Percentiles rank a stretch among this genome's conserved stretches.
Conservation (phyloP, 2,113 vertebrate species). For the Dicentrarchus labrax region DNA sequence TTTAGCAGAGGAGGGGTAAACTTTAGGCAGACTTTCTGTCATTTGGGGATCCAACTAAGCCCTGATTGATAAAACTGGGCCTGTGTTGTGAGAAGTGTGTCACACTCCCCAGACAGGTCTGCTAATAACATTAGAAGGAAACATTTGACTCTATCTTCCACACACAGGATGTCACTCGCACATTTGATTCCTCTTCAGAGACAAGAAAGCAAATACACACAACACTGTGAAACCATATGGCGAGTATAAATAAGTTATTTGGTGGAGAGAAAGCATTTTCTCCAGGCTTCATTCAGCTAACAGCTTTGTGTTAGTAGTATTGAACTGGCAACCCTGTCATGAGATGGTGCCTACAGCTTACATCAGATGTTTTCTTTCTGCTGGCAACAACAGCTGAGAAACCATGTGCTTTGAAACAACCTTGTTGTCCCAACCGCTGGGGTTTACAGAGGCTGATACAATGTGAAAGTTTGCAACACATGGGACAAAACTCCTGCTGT, state of each 20-base stretch:
- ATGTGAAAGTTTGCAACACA: background rate
- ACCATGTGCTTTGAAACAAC: background rate
- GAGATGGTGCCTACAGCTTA: background rate
- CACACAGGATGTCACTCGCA: constrained; percentile 40
- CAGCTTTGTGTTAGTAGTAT: constrained; percentile 2
- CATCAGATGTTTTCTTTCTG: constrained; percentile 8
- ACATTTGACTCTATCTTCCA: constrained; percentile 37
- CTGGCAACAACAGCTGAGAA: constrained; percentile 4
- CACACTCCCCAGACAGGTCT: constrained; percentile 59
- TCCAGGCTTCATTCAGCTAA: constrained; percentile 3
- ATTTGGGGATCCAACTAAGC: constrained; percentile 50
- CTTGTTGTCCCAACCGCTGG: background rate
- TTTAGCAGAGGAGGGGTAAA: constrained; percentile 44
- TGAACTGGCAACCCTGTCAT: constrained; percentile 17
- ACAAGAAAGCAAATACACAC: constrained; percentile 30
- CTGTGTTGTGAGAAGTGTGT: constrained; percentile 58
- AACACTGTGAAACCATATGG: constrained; percentile 37
- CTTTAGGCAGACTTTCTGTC: constrained; percentile 46
- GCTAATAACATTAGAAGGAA: constrained; percentile 61
- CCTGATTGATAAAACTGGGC: constrained; percentile 57
- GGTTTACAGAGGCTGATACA: background rate
- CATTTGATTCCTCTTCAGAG: constrained; percentile 43
- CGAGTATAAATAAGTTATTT: constrained; percentile 45
- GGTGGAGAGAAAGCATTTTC: constrained; percentile 7
- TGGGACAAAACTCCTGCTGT: background rate